Base-by-base conservation (phyloP, 2,113 vertebrate species). In the Rattus rattus region DNA sequence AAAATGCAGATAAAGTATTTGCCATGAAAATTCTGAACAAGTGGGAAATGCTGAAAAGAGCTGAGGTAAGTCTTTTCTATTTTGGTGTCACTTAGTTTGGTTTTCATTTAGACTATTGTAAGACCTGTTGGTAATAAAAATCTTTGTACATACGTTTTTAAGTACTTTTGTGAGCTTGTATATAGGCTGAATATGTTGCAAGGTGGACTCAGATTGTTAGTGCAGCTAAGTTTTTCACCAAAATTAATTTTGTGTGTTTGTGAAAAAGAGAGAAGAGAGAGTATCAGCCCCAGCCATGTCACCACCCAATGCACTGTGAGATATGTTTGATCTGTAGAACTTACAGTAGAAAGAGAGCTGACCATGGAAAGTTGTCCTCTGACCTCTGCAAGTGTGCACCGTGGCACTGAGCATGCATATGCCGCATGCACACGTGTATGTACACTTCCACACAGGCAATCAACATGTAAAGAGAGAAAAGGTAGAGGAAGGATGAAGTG, bases 11-110 rank as follows among this genome's bases (percentile, higher is more conserved):
- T 98, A 99, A 99, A 73, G 99, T 99, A 88, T 99, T 99, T 97
- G 99, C 99, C 94, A 99, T 99, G 99, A 99, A 99, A 99, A 99
- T 99, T 96, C 98, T 99, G 96, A 99, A 99, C 98, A 99, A 99
- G 97, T 99, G 99, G 99, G 99, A 99, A 98, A 99, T 99, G 99
- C 98, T 99, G 97, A 99, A 99, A 98, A 99, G 99, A 99, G 99
- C 99, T 14, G 99, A 99, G 99, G 99, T 99, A 98, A 99, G 72
- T 67, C 33, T 90, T 91, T 90, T 79, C 47, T 92, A 93, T 92
- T 83, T 14, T 59, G 59, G 33, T 86, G 19, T 2, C 8, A 52
- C 84, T 93, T 89, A 67, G 39, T 5, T 80, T 81, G 20, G 52
- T 92, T 89, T 7, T 61, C 7, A 49, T 67, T 80, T 95, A 80